Evolutionary conservation across 2,888 invertebrate genomes (phyloP), one percentile per base, ranked within the genome.

Genomic region (Ellobium chinense): DNA sequence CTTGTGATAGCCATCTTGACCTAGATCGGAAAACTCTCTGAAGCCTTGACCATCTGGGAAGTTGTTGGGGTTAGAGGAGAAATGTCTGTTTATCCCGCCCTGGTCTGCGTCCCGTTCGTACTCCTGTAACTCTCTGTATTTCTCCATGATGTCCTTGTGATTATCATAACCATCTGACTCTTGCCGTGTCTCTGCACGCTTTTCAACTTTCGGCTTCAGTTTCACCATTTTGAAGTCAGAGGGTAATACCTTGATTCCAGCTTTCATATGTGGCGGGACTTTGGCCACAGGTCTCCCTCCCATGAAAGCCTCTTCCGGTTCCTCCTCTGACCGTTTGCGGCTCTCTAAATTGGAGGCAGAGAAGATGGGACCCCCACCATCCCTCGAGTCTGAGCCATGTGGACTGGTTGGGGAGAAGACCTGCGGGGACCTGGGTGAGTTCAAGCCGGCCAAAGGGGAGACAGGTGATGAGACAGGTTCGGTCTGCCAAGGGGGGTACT

Each of bases 221-320:
- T 85, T 85, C 36, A 85, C 82, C 56, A 78, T 82, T 65, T 66
- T 69, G 78, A 85, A 85, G 82, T 85, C 80, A 5, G 87, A 88
- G 1, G 91, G 91, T 39, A 91, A 80, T 0, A 90, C 90, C 62
- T 89, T 88, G n/a, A 91, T 86, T 0, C 91, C 91, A 2, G 86
- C 87, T 31, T 89, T 87, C 37, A 89, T 83, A 75, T 89, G 89
- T 1, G 91, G 91, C 0, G 89, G 90, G 5, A 91, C 91, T 81
- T 90, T 89, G 7, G 91, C 91, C 18, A 91, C 87, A 7, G 91
- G 91, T 74, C 88, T 87, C 5, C 83, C 82, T 21, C 72, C 72
- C 21, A 58, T 12, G 36, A 36, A 27, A 0, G 78, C 81, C 29
- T 84, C 82, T 24, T 72, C 60, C 1, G 39, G 46, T 18, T 75